Base-by-base conservation (phyloP, 1,140 invertebrate genomes). In the Brachionus sp. region DNA sequence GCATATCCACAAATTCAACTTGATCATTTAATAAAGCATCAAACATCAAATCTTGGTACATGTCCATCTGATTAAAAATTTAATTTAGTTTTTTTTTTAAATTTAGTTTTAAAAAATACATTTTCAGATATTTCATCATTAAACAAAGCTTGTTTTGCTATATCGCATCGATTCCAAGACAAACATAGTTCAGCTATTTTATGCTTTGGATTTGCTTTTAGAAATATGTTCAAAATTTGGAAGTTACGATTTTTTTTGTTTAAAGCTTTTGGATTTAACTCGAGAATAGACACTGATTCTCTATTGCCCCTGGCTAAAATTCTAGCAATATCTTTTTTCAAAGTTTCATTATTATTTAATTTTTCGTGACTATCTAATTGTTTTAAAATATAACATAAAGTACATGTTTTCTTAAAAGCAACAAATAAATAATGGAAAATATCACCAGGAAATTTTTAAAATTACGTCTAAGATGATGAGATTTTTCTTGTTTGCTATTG, bases 1-100 rank as follows among this genome's bases (percentile, higher is more conserved):
- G 87, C 2, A 90, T 85, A 84, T 89, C 87, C 0, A 90, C 88
- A 86, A 90, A 90, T 35, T 89, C 86, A 9, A 88, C 86, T 16
- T 88, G 86, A 83, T 90, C 88, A 6, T 88, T 84, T 39, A 90
- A 85, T 5, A 90, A 85, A 62, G 89, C 90, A 29, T 86, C 86
- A 39, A 88, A 86, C 89, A 90, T 88, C 39, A 75, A 44, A 75
- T 75, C 70, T 44, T 75, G 39, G 44, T 46, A 75, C 37, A 75
- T 75, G 39, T 75, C 42, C 70, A 75, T 75, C 70, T 75, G 7
- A 10, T n/a, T 37, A 70, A 70, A 7, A n/a, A n/a, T 70, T 37
- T 39, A 46, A 1, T 16, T 25, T 46, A 44, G 6, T 39, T 35
- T 39, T 39, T 1, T n/a, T 42, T 46, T 25, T 35, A 46, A 46